Evolutionary conservation across 1,140 invertebrate species (phyloP).

Genomic region (Sitophilus oryzae): DNA sequence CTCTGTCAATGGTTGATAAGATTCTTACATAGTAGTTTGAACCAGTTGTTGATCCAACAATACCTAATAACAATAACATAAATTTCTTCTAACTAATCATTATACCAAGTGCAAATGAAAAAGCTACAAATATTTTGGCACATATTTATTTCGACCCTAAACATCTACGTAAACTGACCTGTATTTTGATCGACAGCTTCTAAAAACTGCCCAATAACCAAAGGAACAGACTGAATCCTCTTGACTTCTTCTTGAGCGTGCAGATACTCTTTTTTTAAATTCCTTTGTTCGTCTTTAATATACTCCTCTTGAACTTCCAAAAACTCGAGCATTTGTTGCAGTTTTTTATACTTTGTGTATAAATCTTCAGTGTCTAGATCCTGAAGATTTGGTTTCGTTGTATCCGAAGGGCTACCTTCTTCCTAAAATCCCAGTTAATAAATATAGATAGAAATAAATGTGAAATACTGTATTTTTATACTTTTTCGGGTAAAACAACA

Average conservation of each 20-base stretch:
- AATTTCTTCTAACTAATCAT: not conserved
- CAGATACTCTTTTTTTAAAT: conserved; percentile 87
- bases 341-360: conserved; percentile 94
- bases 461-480: conserved; percentile 40
- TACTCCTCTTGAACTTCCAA: conserved; percentile 90
- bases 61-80: conserved; percentile 45
- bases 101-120: not conserved
- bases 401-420: conserved; percentile 53
- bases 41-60: conserved; percentile 63
- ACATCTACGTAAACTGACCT: too few species aligned
- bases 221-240: conserved; percentile 85
- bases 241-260: conserved; percentile 93
- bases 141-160: not conserved
- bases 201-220: conserved; percentile 90
- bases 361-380: conserved; percentile 84
- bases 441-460: conserved; percentile 7
- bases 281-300: conserved; percentile 90
- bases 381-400: conserved; percentile 55
- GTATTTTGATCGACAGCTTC: conserved; percentile 92
- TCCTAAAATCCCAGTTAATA: conserved; percentile 45
- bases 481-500: conserved; percentile 63
- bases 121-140: too few species aligned
- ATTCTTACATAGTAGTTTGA: conserved; percentile 92
- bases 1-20: conserved; percentile 80
- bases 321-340: conserved; percentile 85